Evolutionary conservation across 2,113 vertebrate genomes (phyloP), one percentile per base, ranked within the genome.

Genomic region (Abramis brama): DNA sequence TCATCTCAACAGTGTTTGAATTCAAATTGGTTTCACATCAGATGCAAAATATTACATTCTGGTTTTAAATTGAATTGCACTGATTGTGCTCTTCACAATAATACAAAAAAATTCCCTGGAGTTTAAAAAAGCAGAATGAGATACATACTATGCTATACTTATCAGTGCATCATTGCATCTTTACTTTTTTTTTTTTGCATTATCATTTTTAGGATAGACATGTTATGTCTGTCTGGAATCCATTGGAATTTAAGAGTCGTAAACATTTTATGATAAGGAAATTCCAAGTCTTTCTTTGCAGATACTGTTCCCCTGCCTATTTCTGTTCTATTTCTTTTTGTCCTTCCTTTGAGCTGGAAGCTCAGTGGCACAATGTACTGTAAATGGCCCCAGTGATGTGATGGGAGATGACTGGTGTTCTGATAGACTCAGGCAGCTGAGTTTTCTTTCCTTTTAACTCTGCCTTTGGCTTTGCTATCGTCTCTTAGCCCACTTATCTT

Each of bases 341-440:
- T 45, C 10, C 10, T 85, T 33, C 25, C 39, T 52, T 57, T 52
- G 60, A 43, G 47, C 17, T 71, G 27, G 17, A 75, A 62, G 30
- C 50, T 70, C 66, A 39, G 25, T 74, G 75, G 59, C 50, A 64
- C 77, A 12, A 4, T 82, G 79, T 50, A 21, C 83, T 88, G 47
- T 68, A 70, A 75, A 78, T 79, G 47, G 50, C 66, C 43, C 10
- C 33, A n/a, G 39, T 85, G 75, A 79, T 85, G 43, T 79, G 84
- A 85, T 79, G 25, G 47, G 60, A 68, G 45, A 47, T 78, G 74
- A 85, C 74, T 55, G 27, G 50, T 55, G 50, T 83, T 70, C 76
- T 50, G 36, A 62, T 57, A 80, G 83, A 85, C 59, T 23, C 19
- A 8, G 21, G 30, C 47, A 84, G 39, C 39, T 45, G 39, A 85